Evolutionary conservation across 2,888 invertebrate genomes (phyloP).

Genomic region (Galerucella pusilla): DNA sequence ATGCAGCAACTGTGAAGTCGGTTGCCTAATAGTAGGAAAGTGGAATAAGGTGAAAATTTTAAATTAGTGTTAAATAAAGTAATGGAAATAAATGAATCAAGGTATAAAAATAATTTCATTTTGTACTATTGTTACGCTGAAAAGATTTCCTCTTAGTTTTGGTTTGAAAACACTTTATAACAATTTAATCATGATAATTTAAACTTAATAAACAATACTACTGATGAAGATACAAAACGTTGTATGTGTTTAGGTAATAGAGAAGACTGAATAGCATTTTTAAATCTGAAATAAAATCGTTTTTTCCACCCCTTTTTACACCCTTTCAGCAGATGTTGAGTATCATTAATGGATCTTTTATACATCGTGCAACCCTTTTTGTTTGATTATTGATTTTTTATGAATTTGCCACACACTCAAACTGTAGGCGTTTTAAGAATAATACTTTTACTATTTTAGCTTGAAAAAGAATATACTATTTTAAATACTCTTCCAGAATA

Average conservation of each 20-base stretch:
- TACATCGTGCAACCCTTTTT: constrained; percentile 12
- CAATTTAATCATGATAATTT: not conserved
- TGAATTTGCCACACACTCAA: not conserved
- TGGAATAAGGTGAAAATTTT: not conserved
- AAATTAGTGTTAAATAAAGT: not conserved
- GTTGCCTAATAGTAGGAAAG: not conserved
- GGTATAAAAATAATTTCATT: not conserved
- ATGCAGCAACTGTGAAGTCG: not conserved
- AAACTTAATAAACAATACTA: not conserved
- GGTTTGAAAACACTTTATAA: not conserved
- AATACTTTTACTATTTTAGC: not conserved
- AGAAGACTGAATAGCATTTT: constrained; percentile 27
- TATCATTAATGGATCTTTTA: constrained; percentile 22
- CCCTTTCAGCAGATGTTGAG: constrained; percentile 32
- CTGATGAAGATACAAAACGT: not conserved
- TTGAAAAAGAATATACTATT: not conserved
- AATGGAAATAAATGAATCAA: not conserved
- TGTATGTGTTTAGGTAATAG: constrained; percentile 33
- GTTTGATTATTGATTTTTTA: constrained; percentile 22
- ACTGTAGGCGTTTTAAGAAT: not conserved
- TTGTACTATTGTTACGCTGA: no score
- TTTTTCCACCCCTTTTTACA: constrained; percentile 33
- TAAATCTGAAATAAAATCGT: constrained; percentile 31
- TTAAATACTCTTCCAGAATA: not conserved
- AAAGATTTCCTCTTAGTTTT: not conserved